A percentile compares a stretch with the other conserved stretches of the same genome.
phyloP scores from a whole-genome alignment of 2,888 invertebrate species.

The Cephus nigrinus region DNA sequence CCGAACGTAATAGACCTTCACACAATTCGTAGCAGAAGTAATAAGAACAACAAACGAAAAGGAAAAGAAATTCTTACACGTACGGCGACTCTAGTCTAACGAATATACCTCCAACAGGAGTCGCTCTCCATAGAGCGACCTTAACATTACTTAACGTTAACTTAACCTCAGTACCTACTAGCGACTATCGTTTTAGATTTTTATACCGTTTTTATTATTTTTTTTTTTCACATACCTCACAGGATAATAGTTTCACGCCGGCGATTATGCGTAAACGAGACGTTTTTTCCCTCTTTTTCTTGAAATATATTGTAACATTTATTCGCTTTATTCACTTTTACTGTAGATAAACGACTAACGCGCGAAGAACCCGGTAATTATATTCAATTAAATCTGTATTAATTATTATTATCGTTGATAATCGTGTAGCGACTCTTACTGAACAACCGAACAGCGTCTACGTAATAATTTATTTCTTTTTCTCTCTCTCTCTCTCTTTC shows the following conservation, averaged over 20 bases:
- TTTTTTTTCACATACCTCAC: slow-evolving; percentile 48
- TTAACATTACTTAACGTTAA: slow-evolving; percentile 52
- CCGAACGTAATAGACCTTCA: not conserved
- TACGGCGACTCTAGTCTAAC: slow-evolving; percentile 64
- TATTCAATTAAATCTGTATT: slow-evolving; percentile 25
- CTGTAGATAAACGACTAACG: slow-evolving; percentile 14
- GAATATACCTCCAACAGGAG: slow-evolving; percentile 58
- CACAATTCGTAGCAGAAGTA: not conserved
- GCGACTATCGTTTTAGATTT: slow-evolving; percentile 53
- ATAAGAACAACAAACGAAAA: not conserved
- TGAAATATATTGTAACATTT: not conserved
- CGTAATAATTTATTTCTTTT: slow-evolving; percentile 43
- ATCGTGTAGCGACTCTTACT: slow-evolving; percentile 34
- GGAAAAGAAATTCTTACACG: slow-evolving; percentile 21
- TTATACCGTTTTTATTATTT: slow-evolving; percentile 39
- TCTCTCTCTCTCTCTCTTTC: not conserved
- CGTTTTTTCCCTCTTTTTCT: not conserved
- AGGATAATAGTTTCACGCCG: slow-evolving; percentile 20
- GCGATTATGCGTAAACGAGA: not conserved
- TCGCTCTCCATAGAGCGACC: slow-evolving; percentile 31
- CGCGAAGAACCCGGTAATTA: slow-evolving; percentile 28
- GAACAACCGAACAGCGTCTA: slow-evolving; percentile 23
- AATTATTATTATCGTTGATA: slow-evolving; percentile 47
- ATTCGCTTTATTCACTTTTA: slow-evolving; percentile 1
- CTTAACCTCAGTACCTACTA: slow-evolving; percentile 56